Percentiles rank a stretch among this genome's conserved stretches.
These are phyloP conservation scores for Sebastes dallii DNA, from an alignment of 2,797 vertebrate genomes.

Conservation along the genomic window DNA sequence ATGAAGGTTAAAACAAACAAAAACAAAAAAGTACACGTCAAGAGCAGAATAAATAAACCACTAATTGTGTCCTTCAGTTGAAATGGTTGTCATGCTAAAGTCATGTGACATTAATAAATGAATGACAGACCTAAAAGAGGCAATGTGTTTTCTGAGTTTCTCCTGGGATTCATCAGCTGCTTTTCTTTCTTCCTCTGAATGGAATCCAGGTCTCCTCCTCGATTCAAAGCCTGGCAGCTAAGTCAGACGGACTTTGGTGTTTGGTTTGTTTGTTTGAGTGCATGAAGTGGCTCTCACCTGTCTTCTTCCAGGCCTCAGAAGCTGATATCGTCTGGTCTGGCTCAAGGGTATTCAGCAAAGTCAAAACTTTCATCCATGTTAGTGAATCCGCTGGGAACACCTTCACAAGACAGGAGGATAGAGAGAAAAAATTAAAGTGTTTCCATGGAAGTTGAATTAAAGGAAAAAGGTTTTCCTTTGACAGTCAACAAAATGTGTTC, in stretches of 20 bases:
- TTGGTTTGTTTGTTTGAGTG: conserved; percentile 5
- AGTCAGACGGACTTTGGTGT: conserved; percentile 5
- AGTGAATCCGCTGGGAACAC: background rate
- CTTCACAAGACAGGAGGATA: background rate
- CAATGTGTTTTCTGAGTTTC: background rate
- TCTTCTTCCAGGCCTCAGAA: conserved; percentile 3
- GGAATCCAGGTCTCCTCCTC: conserved; percentile 19
- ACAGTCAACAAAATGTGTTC: background rate
- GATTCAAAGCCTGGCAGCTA: conserved; percentile 23
- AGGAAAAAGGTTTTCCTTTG: background rate
- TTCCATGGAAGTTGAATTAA: background rate
- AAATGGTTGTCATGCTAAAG: background rate
- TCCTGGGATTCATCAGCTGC: conserved; percentile 8
- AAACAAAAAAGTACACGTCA: background rate
- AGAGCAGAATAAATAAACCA: background rate
- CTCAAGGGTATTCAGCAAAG: conserved; percentile 17
- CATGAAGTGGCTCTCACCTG: conserved; percentile 20
- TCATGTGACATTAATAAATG: background rate
- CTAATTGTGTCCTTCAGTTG: background rate
- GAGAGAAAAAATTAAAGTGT: background rate
- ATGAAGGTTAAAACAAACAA: background rate
- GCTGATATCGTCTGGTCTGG: background rate
- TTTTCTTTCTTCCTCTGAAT: conserved; percentile 11
- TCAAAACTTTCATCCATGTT: background rate
- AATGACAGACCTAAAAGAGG: background rate